Base-by-base conservation (phyloP, 2,797 vertebrate genomes). In the Aselliscus stoliczkanus region DNA sequence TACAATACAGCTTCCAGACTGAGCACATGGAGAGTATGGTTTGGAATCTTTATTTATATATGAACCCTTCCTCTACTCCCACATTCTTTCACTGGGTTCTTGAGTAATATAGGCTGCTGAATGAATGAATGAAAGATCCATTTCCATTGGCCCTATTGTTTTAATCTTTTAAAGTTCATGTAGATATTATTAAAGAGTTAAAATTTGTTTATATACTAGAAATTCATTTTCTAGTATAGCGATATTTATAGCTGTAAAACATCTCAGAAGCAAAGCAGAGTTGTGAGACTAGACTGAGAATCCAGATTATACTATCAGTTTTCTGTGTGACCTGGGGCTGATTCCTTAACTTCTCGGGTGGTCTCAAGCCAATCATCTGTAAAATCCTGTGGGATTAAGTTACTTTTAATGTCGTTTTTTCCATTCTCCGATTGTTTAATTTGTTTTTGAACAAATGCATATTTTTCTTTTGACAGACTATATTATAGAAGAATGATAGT, bases 401-500 rank as follows among this genome's bases (percentile, higher is more conserved):
- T 90, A 72, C 44, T 88, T 94, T 18, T 50, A 37, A 62, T 56
- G 25, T 70, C 9, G 37, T 75, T 91, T 95, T 56, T 95, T 56
- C 37, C 47, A n/a, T 62, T 83, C n/a, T 82, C 60, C 65, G 70
- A 69, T 65, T 70, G 34, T 93, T 27, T 60, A 60, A 65, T 90
- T 52, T 85, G 20, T 83, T 82, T 96, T 83, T 56, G 54, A 72
- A 65, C 27, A 81, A 81, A 72, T 44, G 11, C 23, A 27, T 23
- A 69, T 54, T 90, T 92, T 92, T 58, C n/a, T 88, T 88, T 89
- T 80, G 88, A 91, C 39, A 86, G 39, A 56, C 93, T 72, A n/a
- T 88, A 73, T 69, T 89, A 52, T 81, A 50, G 50, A 69, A 86
- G 58, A 93, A 81, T 75, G 84, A 85, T 88, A 82, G 47, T 50